Evolutionary conservation across 2,888 invertebrate genomes (phyloP), one percentile per base, ranked within the genome.

Genomic region (Eudasyphora cyanicolor): DNA sequence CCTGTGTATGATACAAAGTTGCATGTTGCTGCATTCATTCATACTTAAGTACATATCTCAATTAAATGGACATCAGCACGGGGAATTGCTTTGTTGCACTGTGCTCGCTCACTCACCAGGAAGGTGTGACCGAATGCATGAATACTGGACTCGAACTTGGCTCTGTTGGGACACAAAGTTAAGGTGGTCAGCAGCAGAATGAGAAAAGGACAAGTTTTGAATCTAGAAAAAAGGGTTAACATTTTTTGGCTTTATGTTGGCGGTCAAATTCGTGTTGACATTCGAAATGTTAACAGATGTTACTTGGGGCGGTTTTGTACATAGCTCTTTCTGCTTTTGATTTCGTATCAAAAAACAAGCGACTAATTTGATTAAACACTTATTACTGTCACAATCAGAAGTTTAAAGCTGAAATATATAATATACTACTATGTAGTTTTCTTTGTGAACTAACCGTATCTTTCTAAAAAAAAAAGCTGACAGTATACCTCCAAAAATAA

Each of bases 241-340:
- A 62, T 62, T 62, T 32, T 5, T 57, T 10, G 2, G n/a, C 60
- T 27, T 29, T 60, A n/a, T n/a, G n/a, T n/a, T 60, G n/a, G 10
- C 17, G 6, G n/a, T 12, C 29, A 62, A n/a, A 62, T 32, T 32
- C 32, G 32, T 62, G 62, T 62, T 62, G 62, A 62, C 29, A 32
- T 17, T 32, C 32, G 17, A 32, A 62, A 62, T 62, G 62, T 62
- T 62, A 62, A 62, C 62, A 62, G 62, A 62, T 62, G 62, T 62
- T 62, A 62, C 7, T 54, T 21, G 24, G 57, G 1, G 45, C n/a
- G 14, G 7, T 45, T 14, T 14, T 2, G 14, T 45, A n/a, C n/a
- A 45, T 5, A 21, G 19, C 8, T 51, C 21, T 51, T 51, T 49
- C 17, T 17, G 49, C n/a, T 49, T 19, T 51, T 51, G 21, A 19